Base-by-base conservation (phyloP, 1,140 invertebrate genomes). In the Metopolophium dirhodum region DNA sequence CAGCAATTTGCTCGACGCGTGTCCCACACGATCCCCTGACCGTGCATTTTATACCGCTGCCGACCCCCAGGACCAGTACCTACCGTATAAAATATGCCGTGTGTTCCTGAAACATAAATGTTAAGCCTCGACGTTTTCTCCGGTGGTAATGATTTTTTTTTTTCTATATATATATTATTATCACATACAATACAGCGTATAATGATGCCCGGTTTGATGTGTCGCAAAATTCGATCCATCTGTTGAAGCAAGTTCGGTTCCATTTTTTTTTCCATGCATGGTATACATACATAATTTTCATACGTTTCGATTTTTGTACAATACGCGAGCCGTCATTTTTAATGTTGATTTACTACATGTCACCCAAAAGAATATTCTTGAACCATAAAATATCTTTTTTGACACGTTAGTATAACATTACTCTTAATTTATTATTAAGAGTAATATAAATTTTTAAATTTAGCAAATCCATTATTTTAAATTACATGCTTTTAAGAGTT, bases 331-430 rank as follows among this genome's bases (percentile, higher is more conserved):
- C 61, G 61, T 77, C 61, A 77, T 77, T 77, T 77, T 77, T 77
- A 77, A 77, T 77, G 61, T 77, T 77, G 61, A 77, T 77, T 77
- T 77, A 77, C 61, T 77, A 77, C 61, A n/a, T 77, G 61, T 77
- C 61, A 77, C 30, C 61, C n/a, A 77, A 77, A 77, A 77, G 30
- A n/a, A 77, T 77, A n/a, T 77, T 77, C 30, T 68, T 77, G 61
- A 77, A 77, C 30, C 30, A 77, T 77, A 77, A 77, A 77, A 77
- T 77, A 77, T 68, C 22, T 77, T 77, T 77, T 77, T n/a, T 77
- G 61, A 77, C 61, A n/a, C 61, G 30, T 77, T 77, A n/a, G 61
- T 18, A n/a, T n/a, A 77, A 77, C 61, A 77, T 77, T 77, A 77
- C 61, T n/a, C 61, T 77, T 77, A 77, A 77, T 77, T 77, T 77